Conservation (phyloP, 2,113 vertebrate species). For the Scalopus aquaticus region DNA sequence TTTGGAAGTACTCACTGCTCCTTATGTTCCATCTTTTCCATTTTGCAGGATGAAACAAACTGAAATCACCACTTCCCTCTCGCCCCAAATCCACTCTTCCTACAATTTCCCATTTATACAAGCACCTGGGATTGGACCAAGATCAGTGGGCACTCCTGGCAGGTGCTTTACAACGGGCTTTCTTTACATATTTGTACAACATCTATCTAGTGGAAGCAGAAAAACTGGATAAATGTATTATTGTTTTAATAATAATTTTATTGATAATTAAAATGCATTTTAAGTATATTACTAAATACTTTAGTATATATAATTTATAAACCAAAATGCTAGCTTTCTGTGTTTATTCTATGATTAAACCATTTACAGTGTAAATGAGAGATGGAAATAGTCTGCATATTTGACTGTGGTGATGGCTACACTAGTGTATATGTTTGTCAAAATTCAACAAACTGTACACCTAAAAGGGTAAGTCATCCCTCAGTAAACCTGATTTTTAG, state of each 20-base stretch:
- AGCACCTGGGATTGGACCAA: not conserved
- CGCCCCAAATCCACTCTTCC: not conserved
- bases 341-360: not conserved
- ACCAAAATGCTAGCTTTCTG: not conserved
- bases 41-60: not conserved
- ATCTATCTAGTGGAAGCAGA: not conserved
- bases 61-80: not conserved
- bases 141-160: not conserved
- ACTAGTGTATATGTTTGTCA: not conserved
- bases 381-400: not conserved
- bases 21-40: not conserved
- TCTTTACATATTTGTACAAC: slow-evolving; percentile 13
- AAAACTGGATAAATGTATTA: not conserved
- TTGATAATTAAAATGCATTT: too few relatives aligned
- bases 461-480: not conserved
- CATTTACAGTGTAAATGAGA: not conserved
- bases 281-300: not conserved
- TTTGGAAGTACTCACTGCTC: not conserved
- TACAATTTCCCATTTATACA: not conserved
- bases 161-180: not conserved
- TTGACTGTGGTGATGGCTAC: not conserved
- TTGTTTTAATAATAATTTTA: not conserved
- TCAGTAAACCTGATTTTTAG: not conserved
- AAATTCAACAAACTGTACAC: not conserved
- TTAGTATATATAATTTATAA: not conserved